A percentile compares a stretch with the other conserved stretches of the same genome.
These are phyloP conservation scores for Sinodicranocentrus sp. DNA, from an alignment of 2,888 invertebrate genomes.

Conservation along the genomic window DNA sequence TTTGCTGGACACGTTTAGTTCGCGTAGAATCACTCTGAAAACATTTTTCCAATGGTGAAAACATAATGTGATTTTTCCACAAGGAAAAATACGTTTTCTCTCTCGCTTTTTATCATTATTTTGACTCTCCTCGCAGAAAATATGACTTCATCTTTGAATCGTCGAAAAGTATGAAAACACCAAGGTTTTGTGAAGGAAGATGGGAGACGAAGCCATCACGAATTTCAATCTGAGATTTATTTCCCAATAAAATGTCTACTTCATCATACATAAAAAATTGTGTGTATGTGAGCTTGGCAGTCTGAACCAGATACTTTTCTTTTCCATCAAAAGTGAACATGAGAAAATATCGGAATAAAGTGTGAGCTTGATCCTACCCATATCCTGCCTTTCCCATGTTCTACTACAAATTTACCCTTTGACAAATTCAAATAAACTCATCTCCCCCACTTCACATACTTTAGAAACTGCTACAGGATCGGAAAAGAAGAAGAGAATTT, in stretches of 20 bases:
- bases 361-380: constrained; percentile 54
- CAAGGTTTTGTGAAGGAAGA: not conserved
- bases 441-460: not conserved
- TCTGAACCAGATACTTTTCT: not conserved
- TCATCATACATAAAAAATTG: constrained; percentile 65
- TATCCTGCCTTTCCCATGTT: constrained; percentile 10
- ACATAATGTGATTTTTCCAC: not conserved
- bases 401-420: constrained; percentile 10
- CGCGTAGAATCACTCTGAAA: no score
- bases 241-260: constrained; percentile 74
- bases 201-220: constrained; percentile 53
- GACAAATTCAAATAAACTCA: constrained; percentile 19
- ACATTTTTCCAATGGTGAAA: no score
- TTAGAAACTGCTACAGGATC: not conserved
- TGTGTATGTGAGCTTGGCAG: not conserved
- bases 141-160: constrained; percentile 43
- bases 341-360: constrained; percentile 1
- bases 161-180: constrained; percentile 28
- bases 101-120: constrained; percentile 6
- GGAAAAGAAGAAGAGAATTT: no score
- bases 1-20: not conserved
- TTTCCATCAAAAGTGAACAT: constrained; percentile 9
- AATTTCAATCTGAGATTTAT: constrained; percentile 71
- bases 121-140: constrained; percentile 33
- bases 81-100: not conserved